Conservation (phyloP, 2,888 invertebrate genomes). For the Hybos culiciformis region DNA sequence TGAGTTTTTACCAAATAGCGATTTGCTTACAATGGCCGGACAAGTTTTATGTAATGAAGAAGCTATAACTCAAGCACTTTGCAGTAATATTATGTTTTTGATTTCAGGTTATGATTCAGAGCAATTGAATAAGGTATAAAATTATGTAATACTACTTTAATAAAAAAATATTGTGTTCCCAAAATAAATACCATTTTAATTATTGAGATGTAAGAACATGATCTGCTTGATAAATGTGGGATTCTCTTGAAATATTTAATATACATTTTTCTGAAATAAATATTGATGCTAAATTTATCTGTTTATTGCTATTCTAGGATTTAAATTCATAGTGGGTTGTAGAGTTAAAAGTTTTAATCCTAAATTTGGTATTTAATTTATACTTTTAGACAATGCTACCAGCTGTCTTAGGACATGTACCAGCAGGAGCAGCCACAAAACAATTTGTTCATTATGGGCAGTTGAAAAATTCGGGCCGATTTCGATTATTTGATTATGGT, state of each 20-base stretch:
- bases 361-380: conserved; percentile 6
- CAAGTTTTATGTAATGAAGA: conserved; percentile 38
- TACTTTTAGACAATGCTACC: conserved; percentile 45
- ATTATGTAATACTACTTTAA: background rate
- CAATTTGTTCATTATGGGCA: conserved; percentile 56
- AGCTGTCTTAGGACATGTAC: conserved; percentile 44
- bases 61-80: conserved; percentile 39
- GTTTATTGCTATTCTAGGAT: background rate
- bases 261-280: too few species aligned
- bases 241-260: too few species aligned
- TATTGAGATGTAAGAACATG: too few species aligned
- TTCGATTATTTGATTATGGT: conserved; percentile 41
- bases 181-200: background rate
- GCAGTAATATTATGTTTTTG: conserved; percentile 43
- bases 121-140: conserved; percentile 29
- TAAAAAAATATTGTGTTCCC: background rate
- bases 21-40: conserved; percentile 36
- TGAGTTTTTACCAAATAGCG: conserved; percentile 45
- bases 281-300: conserved; percentile 2
- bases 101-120: conserved; percentile 34
- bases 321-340: too few species aligned
- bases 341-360: too few species aligned
- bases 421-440: conserved; percentile 48
- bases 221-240: too few species aligned
- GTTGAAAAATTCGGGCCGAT: conserved; percentile 36